These are phyloP conservation scores for Abrostola tripartita DNA, from an alignment of 2,888 invertebrate species.

Conservation along the genomic window DNA sequence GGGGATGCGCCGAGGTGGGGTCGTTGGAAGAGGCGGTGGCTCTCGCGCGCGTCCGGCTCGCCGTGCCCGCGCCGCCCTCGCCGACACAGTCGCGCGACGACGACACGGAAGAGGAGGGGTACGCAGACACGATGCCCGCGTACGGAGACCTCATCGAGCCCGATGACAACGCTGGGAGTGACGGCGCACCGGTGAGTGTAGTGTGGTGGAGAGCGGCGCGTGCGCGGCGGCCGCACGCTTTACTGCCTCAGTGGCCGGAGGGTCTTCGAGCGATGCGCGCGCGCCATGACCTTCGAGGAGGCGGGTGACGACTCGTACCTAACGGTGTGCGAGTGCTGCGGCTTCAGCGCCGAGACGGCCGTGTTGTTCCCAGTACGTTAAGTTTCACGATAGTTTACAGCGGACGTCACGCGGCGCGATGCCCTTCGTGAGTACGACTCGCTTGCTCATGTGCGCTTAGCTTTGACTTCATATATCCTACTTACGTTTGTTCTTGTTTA, in stretches of 20 bases:
- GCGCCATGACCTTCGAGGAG: slow-evolving; percentile 87
- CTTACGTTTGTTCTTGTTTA: slow-evolving; percentile 58
- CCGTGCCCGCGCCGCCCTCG: slow-evolving; percentile 73
- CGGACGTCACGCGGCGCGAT: slow-evolving; percentile 75
- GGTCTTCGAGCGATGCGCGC: slow-evolving; percentile 82
- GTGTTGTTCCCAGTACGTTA: slow-evolving; percentile 86
- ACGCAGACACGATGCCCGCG: slow-evolving; percentile 84
- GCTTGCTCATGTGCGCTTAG: slow-evolving; percentile 73
- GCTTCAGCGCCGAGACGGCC: slow-evolving; percentile 86
- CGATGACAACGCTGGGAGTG: slow-evolving; percentile 70
- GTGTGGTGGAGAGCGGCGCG: slow-evolving; percentile 47
- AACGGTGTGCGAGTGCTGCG: slow-evolving; percentile 87
- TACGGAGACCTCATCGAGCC: slow-evolving; percentile 87
- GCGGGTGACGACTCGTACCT: slow-evolving; percentile 83
- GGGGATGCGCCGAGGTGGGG: slow-evolving; percentile 80
- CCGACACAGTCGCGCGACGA: slow-evolving; percentile 78
- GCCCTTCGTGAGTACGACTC: slow-evolving; percentile 85
- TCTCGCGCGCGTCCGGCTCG: slow-evolving; percentile 84
- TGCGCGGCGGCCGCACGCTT: slow-evolving; percentile 43
- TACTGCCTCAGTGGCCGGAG: slow-evolving; percentile 71
- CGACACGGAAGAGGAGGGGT: slow-evolving; percentile 84
- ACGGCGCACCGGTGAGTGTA: slow-evolving; percentile 77
- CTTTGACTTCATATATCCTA: slow-evolving; percentile 52
- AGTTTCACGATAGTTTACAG: slow-evolving; percentile 83
- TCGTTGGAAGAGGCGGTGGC: slow-evolving; percentile 87